Evolutionary conservation across 2,888 invertebrate genomes (phyloP), one percentile per base, ranked within the genome.

Genomic region (Pycnomerus fuliginosus): DNA sequence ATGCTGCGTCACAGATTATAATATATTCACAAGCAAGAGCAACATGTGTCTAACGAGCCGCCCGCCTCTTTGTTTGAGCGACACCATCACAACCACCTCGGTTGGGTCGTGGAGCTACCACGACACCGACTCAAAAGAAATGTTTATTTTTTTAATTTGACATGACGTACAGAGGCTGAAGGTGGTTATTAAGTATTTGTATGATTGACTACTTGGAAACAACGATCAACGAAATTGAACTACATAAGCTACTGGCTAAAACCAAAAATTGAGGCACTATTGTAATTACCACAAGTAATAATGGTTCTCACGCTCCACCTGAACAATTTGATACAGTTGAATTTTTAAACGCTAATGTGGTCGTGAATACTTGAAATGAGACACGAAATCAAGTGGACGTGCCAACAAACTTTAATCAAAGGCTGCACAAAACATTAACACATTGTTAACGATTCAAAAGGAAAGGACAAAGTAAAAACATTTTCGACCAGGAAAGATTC

Each of bases 1-100:
- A 52, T 61, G 67, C 65, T 56, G 52, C 57, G 64, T 67, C 67
- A 67, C 58, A 63, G 43, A 47, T 60, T 61, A 64, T 67, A 65
- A 65, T 67, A 60, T 64, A 65, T 65, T 65, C 64, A 51, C 45
- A 39, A 44, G 14, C 40, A 23, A 41, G 45, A 39, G 38, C 39
- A 60, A 59, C 65, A 64, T 65, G 63, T 65, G 65, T 59, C 63
- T 65, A 65, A 63, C 62, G 61, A 64, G 62, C 55, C 60, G 58
- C 55, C 55, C 50, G 54, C 41, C 44, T 44, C 48, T 59, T 63
- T 64, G 61, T 63, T 60, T 62, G 60, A 53, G 50, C 50, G 56
- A 53, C 48, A 48, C 45, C 52, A 37, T 25, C 37, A 20, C 24
- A 35, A 44, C 39, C 24, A 14, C 17, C n/a, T 20, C 25, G 17